These are phyloP conservation scores for Sweltsa coloradensis DNA, from an alignment of 1,140 invertebrate species.

Conservation along the genomic window DNA sequence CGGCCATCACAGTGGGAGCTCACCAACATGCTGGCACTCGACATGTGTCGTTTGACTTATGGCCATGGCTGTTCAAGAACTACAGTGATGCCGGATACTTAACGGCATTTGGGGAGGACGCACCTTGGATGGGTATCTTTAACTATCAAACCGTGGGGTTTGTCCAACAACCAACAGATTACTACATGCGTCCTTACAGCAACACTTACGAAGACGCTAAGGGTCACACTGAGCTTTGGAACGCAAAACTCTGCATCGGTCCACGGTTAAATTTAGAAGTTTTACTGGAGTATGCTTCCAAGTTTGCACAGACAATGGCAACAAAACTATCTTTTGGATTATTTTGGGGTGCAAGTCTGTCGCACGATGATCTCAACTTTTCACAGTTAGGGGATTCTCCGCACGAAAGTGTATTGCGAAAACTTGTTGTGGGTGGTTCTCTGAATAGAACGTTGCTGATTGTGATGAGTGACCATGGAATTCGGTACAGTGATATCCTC, in stretches of 20 bases:
- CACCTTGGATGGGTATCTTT: constrained; percentile 39
- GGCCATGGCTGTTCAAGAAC: constrained; percentile 42
- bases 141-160: constrained; percentile 44
- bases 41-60: constrained; percentile 40
- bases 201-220: constrained; percentile 29
- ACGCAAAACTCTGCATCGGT: constrained; percentile 39
- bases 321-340: constrained; percentile 31
- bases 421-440: constrained; percentile 20
- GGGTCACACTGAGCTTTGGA: constrained; percentile 33
- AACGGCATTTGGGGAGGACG: constrained; percentile 43
- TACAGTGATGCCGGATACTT: constrained; percentile 36
- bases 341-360: constrained; percentile 36
- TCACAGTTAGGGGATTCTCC: constrained; percentile 30
- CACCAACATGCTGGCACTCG: constrained; percentile 40
- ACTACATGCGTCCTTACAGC: constrained; percentile 40
- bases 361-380: constrained; percentile 37
- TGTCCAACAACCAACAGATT: constrained; percentile 38
- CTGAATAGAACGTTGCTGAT: constrained; percentile 41
- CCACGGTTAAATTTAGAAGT: constrained; percentile 26
- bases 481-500: constrained; percentile 49
- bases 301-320: constrained; percentile 16
- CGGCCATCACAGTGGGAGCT: constrained; percentile 49
- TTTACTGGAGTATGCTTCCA: constrained; percentile 20
- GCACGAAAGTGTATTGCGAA: constrained; percentile 26
- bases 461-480: constrained; percentile 59